Conservation (phyloP, 2,888 invertebrate species). For the Zygaena filipendulae region DNA sequence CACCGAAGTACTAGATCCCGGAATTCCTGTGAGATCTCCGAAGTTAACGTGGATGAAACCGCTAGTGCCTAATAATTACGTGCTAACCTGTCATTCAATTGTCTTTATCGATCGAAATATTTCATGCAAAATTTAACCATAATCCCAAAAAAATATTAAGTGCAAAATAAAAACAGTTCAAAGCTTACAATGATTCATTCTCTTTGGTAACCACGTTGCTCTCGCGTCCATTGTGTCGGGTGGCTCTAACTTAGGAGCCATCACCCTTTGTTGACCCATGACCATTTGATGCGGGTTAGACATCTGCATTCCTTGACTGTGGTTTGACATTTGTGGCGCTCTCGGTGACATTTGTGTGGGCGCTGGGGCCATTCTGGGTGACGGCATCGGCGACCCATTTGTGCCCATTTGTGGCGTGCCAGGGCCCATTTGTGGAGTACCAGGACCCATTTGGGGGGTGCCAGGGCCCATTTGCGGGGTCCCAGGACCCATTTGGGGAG, state of each 20-base stretch:
- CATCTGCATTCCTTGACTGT: conserved; percentile 50
- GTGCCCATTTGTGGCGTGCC: conserved; percentile 31
- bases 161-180: conserved; percentile 32
- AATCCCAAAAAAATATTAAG: conserved; percentile 13
- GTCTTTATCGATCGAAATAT: too few species aligned
- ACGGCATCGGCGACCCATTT: conserved; percentile 48
- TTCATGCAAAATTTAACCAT: too few species aligned
- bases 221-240: conserved; percentile 70
- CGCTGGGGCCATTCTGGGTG: conserved; percentile 52
- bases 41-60: too few species aligned
- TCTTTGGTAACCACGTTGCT: conserved; percentile 72
- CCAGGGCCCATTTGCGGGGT: conserved; percentile 37
- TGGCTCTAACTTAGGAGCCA: conserved; percentile 70
- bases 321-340: conserved; percentile 50
- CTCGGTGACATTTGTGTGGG: conserved; percentile 57
- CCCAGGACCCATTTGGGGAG: conserved; percentile 36
- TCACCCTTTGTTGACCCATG: conserved; percentile 47
- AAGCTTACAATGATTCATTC: conserved; percentile 76
- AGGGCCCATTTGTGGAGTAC: conserved; percentile 28
- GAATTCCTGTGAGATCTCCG: too few species aligned
- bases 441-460: conserved; percentile 31
- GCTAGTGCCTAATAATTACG: too few species aligned
- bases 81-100: too few species aligned
- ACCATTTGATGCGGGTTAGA: conserved; percentile 47
- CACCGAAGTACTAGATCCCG: too few species aligned